These are phyloP conservation scores for Eufriesea mexicana DNA, from an alignment of 1,140 invertebrate genomes.

Conservation along the genomic window DNA sequence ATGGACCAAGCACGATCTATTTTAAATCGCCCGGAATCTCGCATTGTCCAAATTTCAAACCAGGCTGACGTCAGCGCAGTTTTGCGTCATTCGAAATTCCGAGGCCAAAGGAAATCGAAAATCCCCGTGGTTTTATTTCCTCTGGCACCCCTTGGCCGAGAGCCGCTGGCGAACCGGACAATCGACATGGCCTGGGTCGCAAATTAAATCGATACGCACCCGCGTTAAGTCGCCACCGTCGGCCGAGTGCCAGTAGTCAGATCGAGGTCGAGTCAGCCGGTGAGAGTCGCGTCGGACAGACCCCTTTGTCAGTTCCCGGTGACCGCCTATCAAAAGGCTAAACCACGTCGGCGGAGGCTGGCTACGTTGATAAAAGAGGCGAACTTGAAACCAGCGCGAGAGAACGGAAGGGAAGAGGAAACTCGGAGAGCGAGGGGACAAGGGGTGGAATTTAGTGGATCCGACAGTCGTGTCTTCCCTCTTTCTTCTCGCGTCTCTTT, in stretches of 20 bases:
- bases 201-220: slow-evolving; percentile 66
- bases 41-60: not conserved
- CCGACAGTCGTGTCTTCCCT: not conserved
- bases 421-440: not conserved
- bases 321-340: slow-evolving; percentile 67
- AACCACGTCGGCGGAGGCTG: slow-evolving; percentile 61
- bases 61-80: not conserved
- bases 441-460: not conserved
- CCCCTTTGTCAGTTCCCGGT: slow-evolving; percentile 57
- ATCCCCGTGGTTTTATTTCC: not conserved
- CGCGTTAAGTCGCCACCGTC: slow-evolving; percentile 40
- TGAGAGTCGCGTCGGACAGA: slow-evolving; percentile 61
- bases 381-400: not conserved
- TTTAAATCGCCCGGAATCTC: not conserved
- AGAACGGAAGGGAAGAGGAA: slow-evolving; percentile 10
- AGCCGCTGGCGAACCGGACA: slow-evolving; percentile 50
- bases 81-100: slow-evolving; percentile 11
- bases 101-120: not conserved
- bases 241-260: slow-evolving; percentile 64
- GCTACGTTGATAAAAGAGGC: slow-evolving; percentile 46
- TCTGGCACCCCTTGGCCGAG: not conserved
- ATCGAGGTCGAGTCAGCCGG: slow-evolving; percentile 67
- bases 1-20: no score
- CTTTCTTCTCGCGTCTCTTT: slow-evolving; percentile 1
- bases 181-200: slow-evolving; percentile 34